Evolutionary conservation across 2,888 invertebrate species (phyloP).

Genomic region (Palloptera scutellata): DNA sequence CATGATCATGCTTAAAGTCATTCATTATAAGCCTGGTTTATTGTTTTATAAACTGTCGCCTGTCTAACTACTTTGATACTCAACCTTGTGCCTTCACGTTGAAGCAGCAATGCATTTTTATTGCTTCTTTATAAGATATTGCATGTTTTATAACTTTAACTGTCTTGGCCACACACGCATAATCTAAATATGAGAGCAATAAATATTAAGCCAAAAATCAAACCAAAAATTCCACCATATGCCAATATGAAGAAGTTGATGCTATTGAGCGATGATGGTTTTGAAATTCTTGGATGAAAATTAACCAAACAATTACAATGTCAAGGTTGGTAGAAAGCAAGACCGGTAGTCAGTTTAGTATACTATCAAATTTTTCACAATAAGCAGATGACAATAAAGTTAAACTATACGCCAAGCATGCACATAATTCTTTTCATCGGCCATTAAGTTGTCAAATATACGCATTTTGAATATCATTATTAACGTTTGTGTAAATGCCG

Average conservation of each 20-base stretch:
- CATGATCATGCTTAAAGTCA: too few relatives aligned
- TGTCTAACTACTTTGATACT: too few relatives aligned
- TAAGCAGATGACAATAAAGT: conserved; percentile 11
- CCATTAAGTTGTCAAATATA: conserved; percentile 32
- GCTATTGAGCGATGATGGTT: too few relatives aligned
- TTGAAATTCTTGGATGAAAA: too few relatives aligned
- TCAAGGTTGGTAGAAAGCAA: conserved; percentile 8
- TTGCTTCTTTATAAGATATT: too few relatives aligned
- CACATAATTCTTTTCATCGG: conserved; percentile 29
- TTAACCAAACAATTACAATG: neutral
- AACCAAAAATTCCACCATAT: neutral
- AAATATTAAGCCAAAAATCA: too few relatives aligned
- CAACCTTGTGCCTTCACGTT: too few relatives aligned
- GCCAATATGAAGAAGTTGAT: neutral
- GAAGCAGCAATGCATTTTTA: too few relatives aligned
- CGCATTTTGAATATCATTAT: conserved; percentile 23
- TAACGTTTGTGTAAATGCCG: conserved; percentile 9
- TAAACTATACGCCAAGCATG: conserved; percentile 13
- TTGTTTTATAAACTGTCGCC: too few relatives aligned
- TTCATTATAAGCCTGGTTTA: too few relatives aligned
- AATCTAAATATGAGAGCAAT: neutral
- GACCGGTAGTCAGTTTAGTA: conserved; percentile 25
- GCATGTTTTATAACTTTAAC: too few relatives aligned
- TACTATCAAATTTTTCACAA: conserved; percentile 23
- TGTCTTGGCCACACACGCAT: neutral